Base-by-base conservation (phyloP, 2,113 vertebrate species). In the Microcebus lehilahytsara region DNA sequence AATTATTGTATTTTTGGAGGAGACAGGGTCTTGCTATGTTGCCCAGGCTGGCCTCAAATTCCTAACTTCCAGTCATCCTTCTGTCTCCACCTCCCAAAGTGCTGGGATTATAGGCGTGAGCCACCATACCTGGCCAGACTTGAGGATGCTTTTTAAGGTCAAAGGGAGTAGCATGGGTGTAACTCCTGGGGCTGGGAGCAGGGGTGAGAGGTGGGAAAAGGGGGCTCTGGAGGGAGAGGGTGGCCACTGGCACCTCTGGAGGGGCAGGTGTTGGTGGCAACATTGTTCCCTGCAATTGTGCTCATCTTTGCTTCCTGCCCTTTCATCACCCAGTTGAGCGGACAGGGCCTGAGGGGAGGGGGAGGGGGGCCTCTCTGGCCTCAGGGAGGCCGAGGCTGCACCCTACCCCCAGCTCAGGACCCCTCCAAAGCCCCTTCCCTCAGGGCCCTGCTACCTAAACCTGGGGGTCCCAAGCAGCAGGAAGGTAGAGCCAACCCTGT, bases 221-320 rank as follows among this genome's bases (percentile, higher is more conserved):
- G 8, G 37, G 19, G 34, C 11, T 20, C 19, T 17, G 17, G 37
- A 49, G 56, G 74, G 46, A 22, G 1, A 9, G 22, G 25, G 25
- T 23, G 34, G 64, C 32, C 78, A 14, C 37, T 16, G n/a, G 51
- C 2, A 0, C 37, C 67, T 53, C 34, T 0, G 3, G 17, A 27
- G 30, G 17, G 3, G 0, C 0, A 5, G n/a, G 51, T n/a, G 56
- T n/a, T 11, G 3, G 20, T 89, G 89, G 96, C 49, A 69, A 93
- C 79, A 86, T 40, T 0, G 6, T 66, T 49, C 84, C 64, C 86
- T 56, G 20, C n/a, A 66, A 64, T 56, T 92, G 83, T 79, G 75
- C 3, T 85, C 84, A 96, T 34, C 67, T 92, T 87, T 6, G 5
- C 91, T 89, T 95, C 95, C 96, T 96, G 89, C 22, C 32, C 58